Conservation (phyloP, 2,797 vertebrate species). For the Amblyopsis hoosieri region DNA sequence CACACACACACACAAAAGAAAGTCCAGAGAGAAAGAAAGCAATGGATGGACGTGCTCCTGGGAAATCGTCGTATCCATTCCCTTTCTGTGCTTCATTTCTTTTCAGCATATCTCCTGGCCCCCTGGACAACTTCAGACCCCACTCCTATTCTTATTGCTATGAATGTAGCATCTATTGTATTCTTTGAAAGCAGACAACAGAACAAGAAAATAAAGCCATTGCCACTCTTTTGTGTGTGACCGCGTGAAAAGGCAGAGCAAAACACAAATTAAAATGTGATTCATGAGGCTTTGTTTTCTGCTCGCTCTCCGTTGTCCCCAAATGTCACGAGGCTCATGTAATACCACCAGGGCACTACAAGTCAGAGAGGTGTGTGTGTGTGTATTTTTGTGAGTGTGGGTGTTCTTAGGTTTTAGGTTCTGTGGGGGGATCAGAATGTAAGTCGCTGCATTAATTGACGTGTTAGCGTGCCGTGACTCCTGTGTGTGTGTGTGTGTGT, state of each 20-base stretch:
- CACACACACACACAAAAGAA: neutral
- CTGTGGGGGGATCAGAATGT: slow-evolving; percentile 64
- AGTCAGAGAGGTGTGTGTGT: slow-evolving; percentile 19
- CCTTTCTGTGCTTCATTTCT: neutral
- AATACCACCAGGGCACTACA: slow-evolving; percentile 35
- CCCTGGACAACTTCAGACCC: slow-evolving; percentile 25
- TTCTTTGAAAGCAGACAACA: slow-evolving; percentile 44
- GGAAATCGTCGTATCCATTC: neutral
- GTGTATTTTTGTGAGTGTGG: slow-evolving; percentile 14
- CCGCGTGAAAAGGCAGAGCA: slow-evolving; percentile 35
- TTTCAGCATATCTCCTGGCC: neutral
- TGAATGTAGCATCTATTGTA: slow-evolving; percentile 63
- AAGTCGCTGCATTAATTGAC: slow-evolving; percentile 71
- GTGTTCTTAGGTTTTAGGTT: slow-evolving; percentile 60
- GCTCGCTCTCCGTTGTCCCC: slow-evolving; percentile 17
- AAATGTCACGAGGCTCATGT: slow-evolving; percentile 64
- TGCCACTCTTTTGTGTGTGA: slow-evolving; percentile 29
- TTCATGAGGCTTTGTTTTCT: slow-evolving; percentile 62
- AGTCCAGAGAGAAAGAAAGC: neutral
- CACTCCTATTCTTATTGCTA: slow-evolving; percentile 18
- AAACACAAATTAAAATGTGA: slow-evolving; percentile 59
- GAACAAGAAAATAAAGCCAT: slow-evolving; percentile 20
- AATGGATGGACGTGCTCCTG: too few relatives aligned
- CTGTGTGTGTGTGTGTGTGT: slow-evolving; percentile 31
- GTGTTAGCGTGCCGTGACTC: slow-evolving; percentile 76